Percentiles rank a stretch among this genome's conserved stretches.
These are phyloP conservation scores for Archilochus colubris DNA, from an alignment of 2,113 vertebrate genomes.

Conservation along the genomic window DNA sequence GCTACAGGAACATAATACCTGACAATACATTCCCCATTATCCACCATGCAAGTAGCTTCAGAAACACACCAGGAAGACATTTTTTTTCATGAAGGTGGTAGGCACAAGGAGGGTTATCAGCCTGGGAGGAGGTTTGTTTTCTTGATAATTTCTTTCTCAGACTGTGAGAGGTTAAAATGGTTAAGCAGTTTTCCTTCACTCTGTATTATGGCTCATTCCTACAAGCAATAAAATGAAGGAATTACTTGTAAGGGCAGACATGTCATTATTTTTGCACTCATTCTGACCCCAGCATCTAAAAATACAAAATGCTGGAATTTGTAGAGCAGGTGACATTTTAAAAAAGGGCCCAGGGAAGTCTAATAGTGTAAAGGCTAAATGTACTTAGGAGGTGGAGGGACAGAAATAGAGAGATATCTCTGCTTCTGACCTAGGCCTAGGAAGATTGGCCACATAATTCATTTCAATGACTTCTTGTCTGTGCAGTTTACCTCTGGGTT, in stretches of 20 bases:
- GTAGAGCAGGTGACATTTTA: conserved; percentile 75
- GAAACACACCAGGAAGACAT: background rate
- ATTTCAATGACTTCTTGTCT: conserved; percentile 73
- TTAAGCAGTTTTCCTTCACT: conserved; percentile 58
- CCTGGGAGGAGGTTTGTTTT: conserved; percentile 15
- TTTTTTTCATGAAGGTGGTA: background rate
- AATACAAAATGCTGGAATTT: conserved; percentile 78
- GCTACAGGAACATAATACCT: background rate
- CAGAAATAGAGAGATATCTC: conserved; percentile 71
- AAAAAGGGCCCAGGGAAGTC: conserved; percentile 61
- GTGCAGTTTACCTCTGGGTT: conserved; percentile 69
- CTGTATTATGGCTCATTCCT: conserved; percentile 58
- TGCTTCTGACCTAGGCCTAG: conserved; percentile 67
- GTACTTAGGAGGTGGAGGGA: conserved; percentile 55
- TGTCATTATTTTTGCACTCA: conserved; percentile 73
- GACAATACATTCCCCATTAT: conserved; percentile 5
- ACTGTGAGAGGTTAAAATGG: conserved; percentile 65
- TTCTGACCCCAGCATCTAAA: conserved; percentile 75
- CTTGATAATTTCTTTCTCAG: conserved; percentile 49
- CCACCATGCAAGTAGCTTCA: background rate
- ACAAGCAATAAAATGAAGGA: conserved; percentile 65
- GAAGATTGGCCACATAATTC: conserved; percentile 69
- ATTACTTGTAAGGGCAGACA: conserved; percentile 70
- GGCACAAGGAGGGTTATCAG: background rate
- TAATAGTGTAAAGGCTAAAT: conserved; percentile 74